phyloP scores from a whole-genome alignment of 2,113 vertebrate genomes.

The Bostrychus sinensis region DNA sequence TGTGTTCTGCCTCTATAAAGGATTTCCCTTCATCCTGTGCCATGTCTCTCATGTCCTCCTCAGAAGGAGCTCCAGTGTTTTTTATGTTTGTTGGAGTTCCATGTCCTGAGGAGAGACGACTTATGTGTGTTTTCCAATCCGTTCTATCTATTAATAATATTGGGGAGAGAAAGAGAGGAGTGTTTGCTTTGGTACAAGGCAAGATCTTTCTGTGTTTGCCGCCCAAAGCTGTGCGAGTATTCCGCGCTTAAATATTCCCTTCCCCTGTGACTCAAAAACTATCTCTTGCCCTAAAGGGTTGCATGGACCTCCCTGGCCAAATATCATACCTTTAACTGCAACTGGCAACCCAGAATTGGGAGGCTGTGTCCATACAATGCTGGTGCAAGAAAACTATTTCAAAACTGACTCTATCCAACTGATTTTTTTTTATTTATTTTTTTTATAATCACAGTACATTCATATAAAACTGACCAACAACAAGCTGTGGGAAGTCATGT shows the following conservation, averaged over 20 bases:
- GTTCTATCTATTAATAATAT: conserved; percentile 77
- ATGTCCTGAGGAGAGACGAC: conserved; percentile 79
- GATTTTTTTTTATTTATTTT: too few species aligned
- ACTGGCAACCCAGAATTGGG: conserved; percentile 46
- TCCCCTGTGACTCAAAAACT: conserved; percentile 66
- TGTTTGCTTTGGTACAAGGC: conserved; percentile 68
- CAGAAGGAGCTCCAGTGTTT: conserved; percentile 72
- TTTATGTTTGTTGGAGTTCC: conserved; percentile 76
- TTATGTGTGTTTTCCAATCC: conserved; percentile 68
- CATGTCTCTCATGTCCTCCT: conserved; percentile 80
- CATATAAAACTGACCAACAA: too few species aligned
- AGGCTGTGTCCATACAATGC: conserved; percentile 1
- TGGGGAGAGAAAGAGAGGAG: conserved; percentile 58
- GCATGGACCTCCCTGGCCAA: conserved; percentile 70
- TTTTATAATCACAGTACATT: background rate
- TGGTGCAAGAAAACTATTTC: background rate
- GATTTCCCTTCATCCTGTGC: conserved; percentile 81
- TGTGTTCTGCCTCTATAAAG: conserved; percentile 71
- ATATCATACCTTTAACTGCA: conserved; percentile 62
- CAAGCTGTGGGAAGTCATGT: too few species aligned
- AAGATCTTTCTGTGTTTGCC: conserved; percentile 67
- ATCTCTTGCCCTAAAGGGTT: conserved; percentile 71
- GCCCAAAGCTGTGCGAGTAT: conserved; percentile 74
- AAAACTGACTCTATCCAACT: too few species aligned
- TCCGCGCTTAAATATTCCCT: conserved; percentile 73